Base-by-base conservation (phyloP, 2,797 vertebrate species). In the Karalla daura region DNA sequence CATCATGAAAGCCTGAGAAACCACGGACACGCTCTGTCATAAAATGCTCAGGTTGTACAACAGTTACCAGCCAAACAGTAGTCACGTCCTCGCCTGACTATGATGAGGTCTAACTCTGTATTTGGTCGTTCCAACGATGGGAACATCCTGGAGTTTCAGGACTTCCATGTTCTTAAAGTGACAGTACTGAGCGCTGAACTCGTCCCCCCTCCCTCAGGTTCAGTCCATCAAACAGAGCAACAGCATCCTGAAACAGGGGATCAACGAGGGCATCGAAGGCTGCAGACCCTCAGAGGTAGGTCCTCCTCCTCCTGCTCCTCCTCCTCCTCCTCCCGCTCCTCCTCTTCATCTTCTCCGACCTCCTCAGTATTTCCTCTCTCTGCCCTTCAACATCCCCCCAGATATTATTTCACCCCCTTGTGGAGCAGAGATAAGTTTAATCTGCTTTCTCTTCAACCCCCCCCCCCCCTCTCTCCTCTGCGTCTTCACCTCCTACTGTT, bases 161-260 rank as follows among this genome's bases (percentile, higher is more conserved):
- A n/a, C n/a, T n/a, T n/a, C n/a, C n/a, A n/a, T n/a, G n/a, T n/a
- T n/a, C n/a, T n/a, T n/a, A n/a, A n/a, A n/a, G n/a, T n/a, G n/a
- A n/a, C n/a, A 41, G 43, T 17, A 54, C 46, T 35, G 0, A 36
- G 24, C 18, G 5, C 17, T 7, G 32, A 12, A 5, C 2, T 25
- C 13, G 32, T 49, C 10, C 3, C 7, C 5, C 28, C 23, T 15
- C 20, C 21, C 43, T 17, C 76, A 97, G 96, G 96, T 98, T 33
- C 96, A 98, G 84, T 95, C 93, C 35, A 95, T 97, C 77, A 98
- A 98, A 82, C 96, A 98, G 90, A 93, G 92, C 78, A 98, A 96
- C 77, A 96, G 96, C 30, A 91, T 94, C 71, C 63, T 96, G 71
- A 96, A 95, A 74, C 93, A 94, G 17, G 86, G 90, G 25, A 75